Conservation (phyloP, 2,888 invertebrate species). For the Diarsia rubi region DNA sequence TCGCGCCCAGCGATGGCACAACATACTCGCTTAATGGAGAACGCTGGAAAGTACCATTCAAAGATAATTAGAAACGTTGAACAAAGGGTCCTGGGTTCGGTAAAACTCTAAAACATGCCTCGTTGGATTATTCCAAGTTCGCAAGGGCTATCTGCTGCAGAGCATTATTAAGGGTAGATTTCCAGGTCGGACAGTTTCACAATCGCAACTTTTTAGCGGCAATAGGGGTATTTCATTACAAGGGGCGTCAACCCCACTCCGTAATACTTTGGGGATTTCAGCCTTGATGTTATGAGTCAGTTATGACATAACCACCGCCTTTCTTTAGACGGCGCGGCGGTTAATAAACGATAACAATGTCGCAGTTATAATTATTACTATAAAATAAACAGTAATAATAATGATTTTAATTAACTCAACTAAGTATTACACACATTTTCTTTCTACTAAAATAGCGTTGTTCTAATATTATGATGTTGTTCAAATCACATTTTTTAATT, state of each 20-base stretch:
- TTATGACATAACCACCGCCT: not conserved
- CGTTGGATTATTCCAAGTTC: not conserved
- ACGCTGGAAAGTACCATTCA: conserved; percentile 64
- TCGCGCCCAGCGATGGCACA: no score
- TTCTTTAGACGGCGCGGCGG: not conserved
- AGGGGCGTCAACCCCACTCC: not conserved
- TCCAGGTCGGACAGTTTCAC: not conserved
- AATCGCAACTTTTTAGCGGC: no score
- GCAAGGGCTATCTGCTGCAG: not conserved
- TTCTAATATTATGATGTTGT: conserved; percentile 6
- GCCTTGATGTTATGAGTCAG: not conserved
- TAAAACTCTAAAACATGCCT: not conserved
- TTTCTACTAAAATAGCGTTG: not conserved
- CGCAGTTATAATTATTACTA: no score
- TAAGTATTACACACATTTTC: not conserved
- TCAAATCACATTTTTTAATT: conserved; percentile 27
- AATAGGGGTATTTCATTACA: not conserved
- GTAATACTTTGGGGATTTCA: not conserved
- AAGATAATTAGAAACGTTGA: not conserved
- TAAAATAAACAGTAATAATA: no score
- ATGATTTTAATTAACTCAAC: not conserved
- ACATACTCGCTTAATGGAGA: no score
- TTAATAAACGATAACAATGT: not conserved
- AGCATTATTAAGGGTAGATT: not conserved
- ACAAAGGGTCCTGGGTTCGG: not conserved